These are phyloP conservation scores for Allygus modestus DNA, from an alignment of 2,888 invertebrate species.

Conservation along the genomic window DNA sequence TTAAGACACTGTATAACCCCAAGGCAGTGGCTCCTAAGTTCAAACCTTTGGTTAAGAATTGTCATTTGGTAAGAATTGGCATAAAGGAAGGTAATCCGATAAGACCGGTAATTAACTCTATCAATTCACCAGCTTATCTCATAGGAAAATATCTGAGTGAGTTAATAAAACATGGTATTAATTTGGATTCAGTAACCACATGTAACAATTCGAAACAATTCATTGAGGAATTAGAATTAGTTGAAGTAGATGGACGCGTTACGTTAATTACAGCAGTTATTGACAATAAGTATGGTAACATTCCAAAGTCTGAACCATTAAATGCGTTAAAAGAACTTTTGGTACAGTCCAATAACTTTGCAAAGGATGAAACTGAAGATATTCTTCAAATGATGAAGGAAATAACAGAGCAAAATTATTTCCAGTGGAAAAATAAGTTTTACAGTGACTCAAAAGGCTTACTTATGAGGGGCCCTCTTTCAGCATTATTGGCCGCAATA, in stretches of 20 bases:
- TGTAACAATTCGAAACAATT: not conserved
- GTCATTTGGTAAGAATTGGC: too few species aligned
- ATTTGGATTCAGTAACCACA: not conserved
- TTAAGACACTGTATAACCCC: not conserved
- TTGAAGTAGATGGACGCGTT: not conserved
- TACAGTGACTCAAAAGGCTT: not conserved
- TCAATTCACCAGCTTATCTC: not conserved
- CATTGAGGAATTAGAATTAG: not conserved
- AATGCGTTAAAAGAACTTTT: not conserved
- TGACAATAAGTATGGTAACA: constrained; percentile 12
- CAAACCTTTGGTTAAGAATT: constrained; percentile 22
- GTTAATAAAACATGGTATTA: not conserved
- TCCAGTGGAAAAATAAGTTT: constrained; percentile 12
- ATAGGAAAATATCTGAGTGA: not conserved
- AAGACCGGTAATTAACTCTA: constrained; percentile 16
- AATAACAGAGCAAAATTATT: not conserved
- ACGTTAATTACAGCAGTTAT: not conserved
- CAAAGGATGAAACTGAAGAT: not conserved
- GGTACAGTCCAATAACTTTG: not conserved
- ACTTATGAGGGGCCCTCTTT: not conserved
- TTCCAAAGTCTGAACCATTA: not conserved
- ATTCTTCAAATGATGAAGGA: not conserved
- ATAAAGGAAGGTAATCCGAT: constrained; percentile 1
- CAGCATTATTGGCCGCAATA: constrained; percentile 17
- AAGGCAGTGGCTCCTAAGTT: not conserved